Evolutionary conservation across 2,113 vertebrate genomes (phyloP).

Genomic region (Polyodon spathula): DNA sequence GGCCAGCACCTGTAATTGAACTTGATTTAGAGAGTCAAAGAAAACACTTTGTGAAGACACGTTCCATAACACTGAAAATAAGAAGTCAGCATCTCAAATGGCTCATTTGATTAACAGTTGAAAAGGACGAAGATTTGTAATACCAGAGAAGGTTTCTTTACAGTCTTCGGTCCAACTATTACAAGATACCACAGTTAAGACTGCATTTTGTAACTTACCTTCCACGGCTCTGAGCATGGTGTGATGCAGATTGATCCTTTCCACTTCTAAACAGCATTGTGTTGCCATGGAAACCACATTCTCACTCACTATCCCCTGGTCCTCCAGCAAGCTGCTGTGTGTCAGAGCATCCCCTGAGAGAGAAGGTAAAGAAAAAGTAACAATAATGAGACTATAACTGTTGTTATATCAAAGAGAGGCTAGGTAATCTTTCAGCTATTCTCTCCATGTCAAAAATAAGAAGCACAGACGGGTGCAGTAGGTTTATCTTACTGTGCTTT

Average conservation of each 20-base stretch:
- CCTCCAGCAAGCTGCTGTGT: constrained; percentile 87
- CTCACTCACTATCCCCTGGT: constrained; percentile 65
- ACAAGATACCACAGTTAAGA: neutral
- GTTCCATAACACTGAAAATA: too few relatives aligned
- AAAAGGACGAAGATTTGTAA: too few relatives aligned
- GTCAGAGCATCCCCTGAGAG: constrained; percentile 75
- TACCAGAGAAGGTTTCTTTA: too few relatives aligned
- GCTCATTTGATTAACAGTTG: too few relatives aligned
- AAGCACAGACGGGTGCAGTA: too few relatives aligned
- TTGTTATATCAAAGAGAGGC: neutral
- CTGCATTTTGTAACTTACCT: constrained; percentile 28
- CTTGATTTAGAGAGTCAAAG: neutral
- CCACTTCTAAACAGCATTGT: constrained; percentile 60
- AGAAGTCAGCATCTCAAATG: too few relatives aligned
- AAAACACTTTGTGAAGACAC: too few relatives aligned
- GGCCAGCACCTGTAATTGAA: too few relatives aligned
- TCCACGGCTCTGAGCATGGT: constrained; percentile 84
- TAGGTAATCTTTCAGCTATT: neutral
- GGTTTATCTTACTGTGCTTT: too few relatives aligned
- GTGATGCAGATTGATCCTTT: constrained; percentile 80
- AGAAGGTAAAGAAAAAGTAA: constrained; percentile 4
- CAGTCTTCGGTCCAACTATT: too few relatives aligned
- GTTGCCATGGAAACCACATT: constrained; percentile 74
- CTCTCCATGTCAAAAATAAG: too few relatives aligned
- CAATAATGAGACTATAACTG: neutral